Percentiles rank a stretch among this genome's conserved stretches.
These are phyloP conservation scores for Potamarius usumacintae DNA, from an alignment of 2,113 vertebrate species.

Conservation along the genomic window DNA sequence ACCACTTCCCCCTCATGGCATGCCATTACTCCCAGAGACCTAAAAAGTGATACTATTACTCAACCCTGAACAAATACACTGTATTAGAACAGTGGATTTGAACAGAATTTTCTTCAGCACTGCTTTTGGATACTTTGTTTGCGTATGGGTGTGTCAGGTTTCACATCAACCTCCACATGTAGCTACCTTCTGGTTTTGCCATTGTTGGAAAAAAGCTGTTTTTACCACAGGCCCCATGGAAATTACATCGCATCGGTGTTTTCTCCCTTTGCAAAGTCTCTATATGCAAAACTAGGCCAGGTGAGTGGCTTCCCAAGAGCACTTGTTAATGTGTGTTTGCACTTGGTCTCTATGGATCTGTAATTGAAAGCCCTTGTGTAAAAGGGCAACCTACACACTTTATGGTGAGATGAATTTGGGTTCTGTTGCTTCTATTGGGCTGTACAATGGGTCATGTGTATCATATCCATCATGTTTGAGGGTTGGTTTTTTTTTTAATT, in stretches of 20 bases:
- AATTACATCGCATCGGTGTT: background rate
- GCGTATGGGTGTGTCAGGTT: background rate
- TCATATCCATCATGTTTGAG: background rate
- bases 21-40: too few species aligned
- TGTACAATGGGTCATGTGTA: background rate
- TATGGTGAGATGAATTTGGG: background rate
- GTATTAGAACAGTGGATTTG: background rate
- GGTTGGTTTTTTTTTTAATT: background rate
- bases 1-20: background rate
- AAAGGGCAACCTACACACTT: background rate
- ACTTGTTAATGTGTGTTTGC: constrained; percentile 21
- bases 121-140: constrained; percentile 2
- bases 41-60: background rate
- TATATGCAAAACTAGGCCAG: background rate
- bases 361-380: background rate
- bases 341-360: constrained; percentile 11
- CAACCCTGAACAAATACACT: background rate
- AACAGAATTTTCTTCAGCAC: background rate
- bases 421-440: background rate
- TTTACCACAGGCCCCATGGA: background rate
- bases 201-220: background rate
- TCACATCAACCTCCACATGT: background rate
- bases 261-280: background rate
- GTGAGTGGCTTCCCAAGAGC: constrained; percentile 26
- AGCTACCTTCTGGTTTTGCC: background rate